phyloP scores from a whole-genome alignment of 2,113 vertebrate species.

The Ranitomeya imitator region DNA sequence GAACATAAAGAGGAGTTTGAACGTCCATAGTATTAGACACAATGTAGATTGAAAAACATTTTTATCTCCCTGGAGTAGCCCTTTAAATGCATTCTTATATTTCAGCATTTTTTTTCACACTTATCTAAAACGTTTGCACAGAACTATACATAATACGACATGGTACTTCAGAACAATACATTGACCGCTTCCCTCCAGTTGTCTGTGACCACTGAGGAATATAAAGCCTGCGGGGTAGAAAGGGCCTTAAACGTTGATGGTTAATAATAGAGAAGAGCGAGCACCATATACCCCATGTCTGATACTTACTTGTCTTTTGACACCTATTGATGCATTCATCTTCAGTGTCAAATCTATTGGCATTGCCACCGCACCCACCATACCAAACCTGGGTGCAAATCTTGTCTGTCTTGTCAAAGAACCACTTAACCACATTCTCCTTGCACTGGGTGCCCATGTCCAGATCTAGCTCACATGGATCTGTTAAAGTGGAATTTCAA shows the following conservation, averaged over 20 bases:
- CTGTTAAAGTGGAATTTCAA: slow-evolving; percentile 73
- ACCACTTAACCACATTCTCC: slow-evolving; percentile 86
- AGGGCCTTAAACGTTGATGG: background rate
- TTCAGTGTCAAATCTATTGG: slow-evolving; percentile 84
- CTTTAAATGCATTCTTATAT: too few species aligned
- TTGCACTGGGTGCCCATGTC: slow-evolving; percentile 80
- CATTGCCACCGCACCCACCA: slow-evolving; percentile 84
- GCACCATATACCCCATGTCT: slow-evolving; percentile 22
- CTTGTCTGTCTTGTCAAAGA: slow-evolving; percentile 82
- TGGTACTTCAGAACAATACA: background rate
- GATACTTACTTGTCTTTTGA: slow-evolving; percentile 76
- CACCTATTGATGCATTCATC: slow-evolving; percentile 77
- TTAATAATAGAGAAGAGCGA: slow-evolving; percentile 18
- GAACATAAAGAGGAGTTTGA: too few species aligned
- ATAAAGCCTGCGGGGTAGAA: slow-evolving; percentile 3
- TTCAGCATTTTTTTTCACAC: too few species aligned
- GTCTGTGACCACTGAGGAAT: background rate
- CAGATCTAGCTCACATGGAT: slow-evolving; percentile 83
- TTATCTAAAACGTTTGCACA: too few species aligned
- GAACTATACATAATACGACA: background rate
- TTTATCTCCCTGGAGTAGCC: too few species aligned
- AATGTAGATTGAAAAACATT: too few species aligned
- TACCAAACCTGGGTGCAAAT: slow-evolving; percentile 85
- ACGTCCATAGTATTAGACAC: too few species aligned
- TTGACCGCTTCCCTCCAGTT: background rate